Evolutionary conservation across 1,140 invertebrate species (phyloP).

Genomic region (Lordiphosa mommai): DNA sequence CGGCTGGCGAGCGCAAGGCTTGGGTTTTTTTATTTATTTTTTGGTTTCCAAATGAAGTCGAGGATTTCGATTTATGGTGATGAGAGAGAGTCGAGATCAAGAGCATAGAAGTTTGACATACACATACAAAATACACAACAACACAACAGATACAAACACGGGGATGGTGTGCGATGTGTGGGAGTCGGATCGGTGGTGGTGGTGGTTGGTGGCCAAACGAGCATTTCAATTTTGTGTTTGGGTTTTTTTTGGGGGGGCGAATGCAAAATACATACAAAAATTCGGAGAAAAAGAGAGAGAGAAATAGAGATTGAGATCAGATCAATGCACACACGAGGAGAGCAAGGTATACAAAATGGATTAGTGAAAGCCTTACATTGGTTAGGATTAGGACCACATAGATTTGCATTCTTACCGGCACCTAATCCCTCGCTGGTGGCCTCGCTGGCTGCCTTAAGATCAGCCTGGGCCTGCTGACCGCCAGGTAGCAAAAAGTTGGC

Average conservation of each 20-base stretch:
- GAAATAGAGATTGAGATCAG: background rate
- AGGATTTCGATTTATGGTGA: slow-evolving; percentile 20
- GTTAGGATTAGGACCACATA: background rate
- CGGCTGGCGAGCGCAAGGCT: slow-evolving; percentile 71
- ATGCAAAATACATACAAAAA: slow-evolving; percentile 12
- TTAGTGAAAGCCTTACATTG: background rate
- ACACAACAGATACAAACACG: slow-evolving; percentile 38
- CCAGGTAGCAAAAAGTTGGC: slow-evolving; percentile 96
- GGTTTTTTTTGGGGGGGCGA: slow-evolving; percentile 9
- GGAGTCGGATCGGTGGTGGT: slow-evolving; percentile 21
- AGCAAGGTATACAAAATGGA: slow-evolving; percentile 5
- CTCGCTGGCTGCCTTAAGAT: slow-evolving; percentile 54
- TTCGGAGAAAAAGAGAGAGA: slow-evolving; percentile 2
- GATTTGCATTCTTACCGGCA: slow-evolving; percentile 37
- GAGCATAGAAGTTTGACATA: slow-evolving; percentile 58
- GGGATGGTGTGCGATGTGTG: slow-evolving; percentile 24
- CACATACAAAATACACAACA: slow-evolving; percentile 48
- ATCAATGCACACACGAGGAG: background rate
- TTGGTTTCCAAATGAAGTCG: slow-evolving; percentile 68
- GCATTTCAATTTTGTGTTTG: slow-evolving; percentile 33
- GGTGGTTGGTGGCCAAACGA: slow-evolving; percentile 39
- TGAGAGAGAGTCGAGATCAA: slow-evolving; percentile 19
- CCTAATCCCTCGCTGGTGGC: slow-evolving; percentile 11
- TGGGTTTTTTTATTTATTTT: slow-evolving; percentile 28
- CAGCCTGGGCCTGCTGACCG: slow-evolving; percentile 82